A percentile compares a stretch with the other conserved stretches of the same genome.
Conservation (phyloP, 1,140 invertebrate genomes). For the Nomia melanderi region DNA sequence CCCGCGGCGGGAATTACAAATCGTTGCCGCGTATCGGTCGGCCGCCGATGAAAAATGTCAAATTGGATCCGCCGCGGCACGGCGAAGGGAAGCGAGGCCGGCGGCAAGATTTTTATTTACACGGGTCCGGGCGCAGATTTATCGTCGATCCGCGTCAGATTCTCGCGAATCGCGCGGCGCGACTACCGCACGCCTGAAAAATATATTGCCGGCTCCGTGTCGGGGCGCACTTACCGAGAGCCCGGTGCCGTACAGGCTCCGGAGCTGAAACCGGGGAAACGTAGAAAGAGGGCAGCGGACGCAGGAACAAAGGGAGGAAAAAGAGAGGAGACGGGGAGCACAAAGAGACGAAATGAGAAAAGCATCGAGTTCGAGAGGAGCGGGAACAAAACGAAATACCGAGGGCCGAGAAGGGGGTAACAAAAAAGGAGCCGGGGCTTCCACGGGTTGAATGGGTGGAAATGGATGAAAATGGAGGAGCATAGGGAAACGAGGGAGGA, state of each 20-base stretch:
- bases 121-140: constrained; percentile 50
- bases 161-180: constrained; percentile 37
- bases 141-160: constrained; percentile 54
- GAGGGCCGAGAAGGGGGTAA: not conserved
- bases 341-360: constrained; percentile 21
- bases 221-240: not conserved
- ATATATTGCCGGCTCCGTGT: constrained; percentile 50
- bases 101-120: constrained; percentile 58
- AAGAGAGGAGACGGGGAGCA: constrained; percentile 12
- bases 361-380: constrained; percentile 5
- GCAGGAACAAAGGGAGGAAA: constrained; percentile 20
- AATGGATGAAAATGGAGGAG: not conserved
- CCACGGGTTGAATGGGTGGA: not conserved
- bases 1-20: constrained; percentile 20
- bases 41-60: constrained; percentile 40
- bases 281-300: not conserved
- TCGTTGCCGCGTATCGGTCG: constrained; percentile 12
- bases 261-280: not conserved
- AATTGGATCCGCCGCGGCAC: constrained; percentile 11
- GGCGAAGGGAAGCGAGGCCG: constrained; percentile 5
- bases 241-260: not conserved
- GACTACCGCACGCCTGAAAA: constrained; percentile 29
- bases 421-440: no score
- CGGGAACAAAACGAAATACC: constrained; percentile 7
- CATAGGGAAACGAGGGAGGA: constrained; percentile 12